Base-by-base conservation (phyloP, 2,888 invertebrate species). In the Nemotelus pantherinus region DNA sequence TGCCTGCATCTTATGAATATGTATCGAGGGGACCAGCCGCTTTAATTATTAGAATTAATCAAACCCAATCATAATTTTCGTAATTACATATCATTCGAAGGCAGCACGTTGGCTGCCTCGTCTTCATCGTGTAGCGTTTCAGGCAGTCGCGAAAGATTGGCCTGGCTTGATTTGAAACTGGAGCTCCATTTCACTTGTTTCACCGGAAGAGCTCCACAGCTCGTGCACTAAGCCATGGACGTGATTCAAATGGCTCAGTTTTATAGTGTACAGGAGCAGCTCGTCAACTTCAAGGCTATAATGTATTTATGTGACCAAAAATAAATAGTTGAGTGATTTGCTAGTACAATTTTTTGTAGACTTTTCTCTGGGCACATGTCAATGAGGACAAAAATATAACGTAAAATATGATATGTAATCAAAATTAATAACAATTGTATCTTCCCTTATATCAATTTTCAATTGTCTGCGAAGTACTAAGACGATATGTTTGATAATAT, bases 1-100 rank as follows among this genome's bases (percentile, higher is more conserved):
- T 74, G 60, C 48, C 63, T 48, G 47, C 74, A 48, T 74, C 74
- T 74, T 74, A 74, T 74, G 74, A 74, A 74, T 74, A 74, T 74
- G 74, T 41, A 74, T 74, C 63, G 63, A 41, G 41, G 60, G 41
- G 60, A 47, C 74, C 60, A 48, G 74, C 74, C 50, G 44, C 74
- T 74, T 74, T 74, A 74, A 74, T 74, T 74, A 74, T 74, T 74
- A 74, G 74, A 74, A 74, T 74, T 74, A 74, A 74, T 74, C 74
- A 74, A 74, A 48, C 50, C 74, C 74, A 74, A 74, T 74, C 74
- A 74, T 74, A 74, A 74, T 74, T 74, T 74, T 74, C 74, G 63
- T 74, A 74, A 74, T 74, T 74, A 74, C 63, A 74, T 74, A 74
- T 74, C 63, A 74, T 74, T 60, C 74, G 43, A 44, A 74, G 50